These are phyloP conservation scores for Crocodylus rhombifer DNA, from an alignment of 2,797 vertebrate species.

Conservation along the genomic window DNA sequence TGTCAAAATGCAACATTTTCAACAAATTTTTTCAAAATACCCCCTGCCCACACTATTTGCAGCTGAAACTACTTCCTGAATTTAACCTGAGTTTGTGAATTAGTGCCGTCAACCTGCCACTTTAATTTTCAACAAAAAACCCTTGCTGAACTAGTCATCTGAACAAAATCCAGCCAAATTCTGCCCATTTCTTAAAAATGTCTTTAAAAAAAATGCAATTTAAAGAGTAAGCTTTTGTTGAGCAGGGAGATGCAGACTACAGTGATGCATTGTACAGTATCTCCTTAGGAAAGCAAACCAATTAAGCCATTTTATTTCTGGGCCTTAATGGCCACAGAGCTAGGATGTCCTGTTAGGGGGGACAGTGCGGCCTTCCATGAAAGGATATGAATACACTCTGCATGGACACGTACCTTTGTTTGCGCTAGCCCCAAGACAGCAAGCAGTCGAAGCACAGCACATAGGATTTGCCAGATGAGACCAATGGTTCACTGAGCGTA, in stretches of 20 bases:
- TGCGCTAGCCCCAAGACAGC: background rate
- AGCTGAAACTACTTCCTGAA: conserved; percentile 9
- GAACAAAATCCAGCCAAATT: conserved; percentile 22
- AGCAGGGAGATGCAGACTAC: background rate
- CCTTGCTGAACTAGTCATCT: background rate
- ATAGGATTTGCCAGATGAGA: background rate
- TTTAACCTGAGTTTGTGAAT: background rate
- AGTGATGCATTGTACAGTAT: conserved; percentile 16
- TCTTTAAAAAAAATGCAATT: background rate
- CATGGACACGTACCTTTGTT: conserved; percentile 13
- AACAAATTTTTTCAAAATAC: background rate
- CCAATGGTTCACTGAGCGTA: background rate
- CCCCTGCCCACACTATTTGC: background rate
- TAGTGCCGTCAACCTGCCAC: conserved; percentile 19
- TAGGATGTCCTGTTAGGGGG: background rate
- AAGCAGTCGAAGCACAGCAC: conserved; percentile 2
- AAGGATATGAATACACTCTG: conserved; percentile 2
- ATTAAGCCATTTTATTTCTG: conserved; percentile 44
- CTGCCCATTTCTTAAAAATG: conserved; percentile 23
- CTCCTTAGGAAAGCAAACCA: conserved; percentile 52
- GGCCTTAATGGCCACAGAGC: background rate
- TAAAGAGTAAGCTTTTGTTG: conserved; percentile 34
- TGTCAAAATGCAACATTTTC: background rate
- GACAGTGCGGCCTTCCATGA: conserved; percentile 10
- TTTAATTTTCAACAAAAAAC: conserved; percentile 37